Evolutionary conservation across 2,888 invertebrate genomes (phyloP), one percentile per base, ranked within the genome.

Genomic region (Yponomeuta cagnagella): DNA sequence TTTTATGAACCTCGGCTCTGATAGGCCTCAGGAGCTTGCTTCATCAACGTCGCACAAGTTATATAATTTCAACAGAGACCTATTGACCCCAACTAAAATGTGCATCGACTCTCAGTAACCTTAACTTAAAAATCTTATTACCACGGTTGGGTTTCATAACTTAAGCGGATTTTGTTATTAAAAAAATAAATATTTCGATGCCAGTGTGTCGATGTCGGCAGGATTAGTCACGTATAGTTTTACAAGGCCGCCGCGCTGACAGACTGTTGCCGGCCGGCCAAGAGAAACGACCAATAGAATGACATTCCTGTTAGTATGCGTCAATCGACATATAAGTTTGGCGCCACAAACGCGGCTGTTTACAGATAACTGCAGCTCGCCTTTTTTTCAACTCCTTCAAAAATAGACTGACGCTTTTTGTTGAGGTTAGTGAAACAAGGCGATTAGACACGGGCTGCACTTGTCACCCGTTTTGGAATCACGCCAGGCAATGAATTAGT

Each of bases 31-130:
- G 65, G 33, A 65, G 12, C n/a, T 2, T 65, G 10, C 9, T 12
- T 4, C 23, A 23, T 76, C 76, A 77, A 74, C 73, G 63, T 64
- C 76, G 75, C 73, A 73, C 71, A 82, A 84, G 82, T 84, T 84
- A 84, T 82, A 73, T 76, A 74, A 76, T 78, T 77, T 79, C 78
- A 77, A 72, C 73, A 74, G 30, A 23, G 63, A 15, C 52, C 30
- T 52, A 4, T 68, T 12, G 2, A 63, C 37, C 69, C 12, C 30
- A 33, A 69, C 69, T 58, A 63, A 70, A 43, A 33, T 63, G 30
- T n/a, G 52, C 58, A 77, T 77, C 76, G 77, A 66, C 31, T 23
- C 12, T 67, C 58, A 63, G 12, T 31, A 48, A 63, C 37, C 68
- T 58, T 67, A 64, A 43, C 69, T 63, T 15, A 63, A 68, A 58